Evolutionary conservation across 2,797 vertebrate species (phyloP).

Genomic region (Aeoliscus strigatus): DNA sequence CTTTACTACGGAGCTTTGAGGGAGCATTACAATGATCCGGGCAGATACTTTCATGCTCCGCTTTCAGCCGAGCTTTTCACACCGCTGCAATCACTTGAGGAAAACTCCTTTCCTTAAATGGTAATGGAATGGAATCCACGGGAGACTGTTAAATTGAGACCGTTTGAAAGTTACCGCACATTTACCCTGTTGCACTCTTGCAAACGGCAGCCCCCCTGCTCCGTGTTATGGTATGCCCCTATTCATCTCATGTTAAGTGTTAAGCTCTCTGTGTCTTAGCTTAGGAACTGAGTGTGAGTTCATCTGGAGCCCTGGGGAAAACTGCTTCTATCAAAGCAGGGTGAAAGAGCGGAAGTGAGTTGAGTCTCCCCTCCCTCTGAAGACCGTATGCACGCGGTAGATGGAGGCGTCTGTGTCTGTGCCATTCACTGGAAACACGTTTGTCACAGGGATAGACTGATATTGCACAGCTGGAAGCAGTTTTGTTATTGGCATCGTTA

Average conservation of each 20-base stretch:
- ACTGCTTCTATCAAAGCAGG: slow-evolving; percentile 61
- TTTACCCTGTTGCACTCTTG: slow-evolving; percentile 35
- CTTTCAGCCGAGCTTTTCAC: slow-evolving; percentile 52
- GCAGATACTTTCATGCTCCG: slow-evolving; percentile 37
- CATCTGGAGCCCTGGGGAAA: slow-evolving; percentile 62
- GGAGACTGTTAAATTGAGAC: slow-evolving; percentile 40
- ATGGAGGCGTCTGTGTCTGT: slow-evolving; percentile 33
- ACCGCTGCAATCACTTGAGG: slow-evolving; percentile 34
- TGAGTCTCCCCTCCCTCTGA: slow-evolving; percentile 39
- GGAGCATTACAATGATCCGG: slow-evolving; percentile 40
- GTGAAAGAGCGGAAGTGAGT: slow-evolving; percentile 53
- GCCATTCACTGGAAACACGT: slow-evolving; percentile 30
- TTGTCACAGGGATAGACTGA: slow-evolving; percentile 37
- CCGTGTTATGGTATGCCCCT: slow-evolving; percentile 32
- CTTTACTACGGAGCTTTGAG: slow-evolving; percentile 32
- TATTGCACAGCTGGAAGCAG: slow-evolving; percentile 29
- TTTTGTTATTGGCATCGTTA: slow-evolving; percentile 29
- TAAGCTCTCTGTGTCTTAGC: slow-evolving; percentile 48
- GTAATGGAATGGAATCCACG: slow-evolving; percentile 50
- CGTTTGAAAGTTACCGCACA: slow-evolving; percentile 50
- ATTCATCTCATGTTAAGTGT: slow-evolving; percentile 38
- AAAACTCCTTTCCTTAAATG: slow-evolving; percentile 63
- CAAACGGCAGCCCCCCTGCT: slow-evolving; percentile 26
- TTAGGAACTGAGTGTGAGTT: slow-evolving; percentile 47
- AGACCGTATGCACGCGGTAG: slow-evolving; percentile 14